phyloP scores from a whole-genome alignment of 2,113 vertebrate species.

The Myodes glareolus region DNA sequence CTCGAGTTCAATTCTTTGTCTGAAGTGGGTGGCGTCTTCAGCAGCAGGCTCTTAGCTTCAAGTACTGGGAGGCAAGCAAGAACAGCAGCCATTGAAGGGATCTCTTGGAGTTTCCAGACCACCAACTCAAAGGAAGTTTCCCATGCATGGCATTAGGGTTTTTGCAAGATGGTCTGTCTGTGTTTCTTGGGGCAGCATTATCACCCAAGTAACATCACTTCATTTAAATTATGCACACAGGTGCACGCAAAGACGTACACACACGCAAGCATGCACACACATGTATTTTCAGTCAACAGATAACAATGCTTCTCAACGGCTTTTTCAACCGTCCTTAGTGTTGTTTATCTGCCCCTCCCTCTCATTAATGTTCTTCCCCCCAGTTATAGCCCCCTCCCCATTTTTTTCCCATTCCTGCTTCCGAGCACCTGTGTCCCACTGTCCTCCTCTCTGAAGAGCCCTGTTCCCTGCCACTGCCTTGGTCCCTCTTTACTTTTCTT shows the following conservation, averaged over 20 bases:
- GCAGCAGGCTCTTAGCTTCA: background rate
- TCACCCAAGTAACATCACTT: background rate
- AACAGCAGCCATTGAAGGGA: background rate
- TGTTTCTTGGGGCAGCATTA: background rate
- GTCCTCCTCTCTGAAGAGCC: background rate
- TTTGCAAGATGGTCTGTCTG: background rate
- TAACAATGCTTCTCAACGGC: background rate
- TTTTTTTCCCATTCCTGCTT: background rate
- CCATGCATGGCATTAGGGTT: background rate
- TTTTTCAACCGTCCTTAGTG: background rate
- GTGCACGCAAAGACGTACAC: accelerated
- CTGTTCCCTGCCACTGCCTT: background rate
- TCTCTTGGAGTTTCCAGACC: background rate
- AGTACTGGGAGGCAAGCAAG: background rate
- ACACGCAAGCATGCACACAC: accelerated
- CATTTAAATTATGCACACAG: background rate
- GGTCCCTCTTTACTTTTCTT: background rate
- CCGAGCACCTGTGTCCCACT: background rate
- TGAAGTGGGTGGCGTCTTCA: background rate
- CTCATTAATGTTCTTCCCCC: background rate
- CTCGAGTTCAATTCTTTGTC: background rate
- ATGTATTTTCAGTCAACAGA: background rate
- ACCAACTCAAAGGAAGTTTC: background rate
- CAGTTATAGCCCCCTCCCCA: no score
- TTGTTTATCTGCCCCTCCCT: no score